phyloP scores from a whole-genome alignment of 2,113 vertebrate species.

The Empidonax alnorum region DNA sequence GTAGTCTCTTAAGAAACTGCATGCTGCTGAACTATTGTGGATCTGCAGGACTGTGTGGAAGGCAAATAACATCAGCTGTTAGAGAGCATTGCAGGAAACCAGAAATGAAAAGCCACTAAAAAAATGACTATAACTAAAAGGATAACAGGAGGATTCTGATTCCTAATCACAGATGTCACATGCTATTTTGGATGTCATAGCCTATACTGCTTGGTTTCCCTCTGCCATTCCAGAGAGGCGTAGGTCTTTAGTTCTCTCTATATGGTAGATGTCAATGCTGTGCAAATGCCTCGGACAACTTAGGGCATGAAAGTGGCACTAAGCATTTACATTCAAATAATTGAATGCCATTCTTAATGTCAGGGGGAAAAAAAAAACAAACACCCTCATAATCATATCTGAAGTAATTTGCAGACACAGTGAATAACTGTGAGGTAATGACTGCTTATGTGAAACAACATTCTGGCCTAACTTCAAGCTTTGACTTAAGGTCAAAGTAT shows the following conservation, averaged over 20 bases:
- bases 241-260: background rate
- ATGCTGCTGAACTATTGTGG: background rate
- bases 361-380: background rate
- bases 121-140: background rate
- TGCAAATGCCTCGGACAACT: background rate
- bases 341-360: background rate
- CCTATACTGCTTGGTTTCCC: background rate
- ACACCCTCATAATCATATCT: background rate
- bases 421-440: background rate
- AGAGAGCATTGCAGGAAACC: background rate
- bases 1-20: background rate
- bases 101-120: background rate
- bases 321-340: background rate
- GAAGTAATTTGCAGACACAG: background rate
- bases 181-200: background rate
- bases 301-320: background rate
- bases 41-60: background rate
- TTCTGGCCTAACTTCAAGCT: background rate
- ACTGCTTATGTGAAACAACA: rapidly evolving
- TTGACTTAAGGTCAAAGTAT: background rate
- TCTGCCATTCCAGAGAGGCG: background rate
- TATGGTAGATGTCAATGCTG: background rate
- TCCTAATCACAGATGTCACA: background rate
- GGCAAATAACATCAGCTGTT: background rate
- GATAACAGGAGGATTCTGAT: background rate